Base-by-base conservation (phyloP, 2,888 invertebrate genomes). In the Hyppa rectilinea region DNA sequence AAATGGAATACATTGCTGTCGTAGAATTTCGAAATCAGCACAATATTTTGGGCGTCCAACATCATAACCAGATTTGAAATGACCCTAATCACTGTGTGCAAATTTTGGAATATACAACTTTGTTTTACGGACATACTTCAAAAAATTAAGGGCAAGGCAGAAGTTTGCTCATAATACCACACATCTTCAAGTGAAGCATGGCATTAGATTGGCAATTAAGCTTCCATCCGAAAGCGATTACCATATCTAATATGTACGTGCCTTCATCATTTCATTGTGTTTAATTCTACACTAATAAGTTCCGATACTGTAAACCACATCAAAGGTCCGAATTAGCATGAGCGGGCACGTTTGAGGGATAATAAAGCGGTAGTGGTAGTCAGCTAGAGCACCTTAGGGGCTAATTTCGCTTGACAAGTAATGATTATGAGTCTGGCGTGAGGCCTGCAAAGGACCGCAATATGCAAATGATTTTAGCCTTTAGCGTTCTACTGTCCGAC, bases 391-490 rank as follows among this genome's bases (percentile, higher is more conserved):
- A 95, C 95, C 95, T 95, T 92, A 95, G 95, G 94, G 95, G 93
- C 94, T 93, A 95, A 95, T 95, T 93, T 93, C 80, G 90, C 91
- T 88, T 92, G 92, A 92, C 92, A 88, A 88, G 90, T 95, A 95
- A 94, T 95, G 92, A 94, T 94, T 94, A 94, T 94, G 92, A 93
- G 92, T 87, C 88, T 89, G 88, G 87, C 88, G 85, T 83, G 85
- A 87, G 87, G 87, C 88, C 87, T 88, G 88, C 86, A 86, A 87
- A 88, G 85, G 90, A 92, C 92, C 92, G 89, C 92, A 94, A 92
- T 95, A 95, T 95, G 95, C 93, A 95, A 95, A 95, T 96, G 92
- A 92, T 91, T 93, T 90, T 94, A 89, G 94, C 94, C 94, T 92
- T 92, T 90, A 94, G 93, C 92, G 91, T 74, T 82, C 80, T 75